Conservation (phyloP, 2,888 invertebrate genomes). For the Glaucopsyche alexis region DNA sequence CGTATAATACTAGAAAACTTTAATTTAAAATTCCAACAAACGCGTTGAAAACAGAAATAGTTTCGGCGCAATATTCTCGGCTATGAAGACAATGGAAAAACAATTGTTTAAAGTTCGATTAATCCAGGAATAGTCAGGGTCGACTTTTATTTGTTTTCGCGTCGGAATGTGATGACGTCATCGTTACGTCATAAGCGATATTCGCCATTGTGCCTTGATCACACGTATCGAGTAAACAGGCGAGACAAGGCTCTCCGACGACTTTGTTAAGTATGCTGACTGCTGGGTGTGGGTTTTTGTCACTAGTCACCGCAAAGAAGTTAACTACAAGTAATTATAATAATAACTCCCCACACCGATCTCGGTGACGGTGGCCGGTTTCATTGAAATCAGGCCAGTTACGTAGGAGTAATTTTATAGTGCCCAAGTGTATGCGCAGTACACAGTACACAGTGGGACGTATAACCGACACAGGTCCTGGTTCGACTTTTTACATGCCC, state of each 20-base stretch:
- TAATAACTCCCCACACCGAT: too few relatives aligned
- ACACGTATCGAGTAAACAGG: constrained; percentile 5
- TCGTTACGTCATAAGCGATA: constrained; percentile 21
- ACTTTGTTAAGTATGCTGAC: too few relatives aligned
- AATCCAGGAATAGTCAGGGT: constrained; percentile 32
- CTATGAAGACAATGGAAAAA: constrained; percentile 26
- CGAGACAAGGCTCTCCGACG: not conserved
- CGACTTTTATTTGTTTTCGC: constrained; percentile 30
- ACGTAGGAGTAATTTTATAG: too few relatives aligned
- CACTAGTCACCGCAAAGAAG: too few relatives aligned
- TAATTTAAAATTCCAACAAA: constrained; percentile 5
- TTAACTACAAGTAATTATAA: too few relatives aligned
- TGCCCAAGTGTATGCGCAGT: too few relatives aligned
- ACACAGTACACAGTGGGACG: too few relatives aligned
- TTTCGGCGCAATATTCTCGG: constrained; percentile 4
- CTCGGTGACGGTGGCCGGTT: too few relatives aligned
- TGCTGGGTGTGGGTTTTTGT: too few relatives aligned
- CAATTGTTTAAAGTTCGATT: constrained; percentile 28
- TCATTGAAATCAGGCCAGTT: too few relatives aligned
- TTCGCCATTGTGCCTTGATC: constrained; percentile 15
- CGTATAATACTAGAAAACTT: not conserved
- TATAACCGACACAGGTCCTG: too few relatives aligned
- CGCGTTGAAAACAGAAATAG: not conserved
- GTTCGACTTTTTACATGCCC: too few relatives aligned
- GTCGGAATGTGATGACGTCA: constrained; percentile 31